Conservation (phyloP, 2,113 vertebrate species). For the Apteryx mantelli region DNA sequence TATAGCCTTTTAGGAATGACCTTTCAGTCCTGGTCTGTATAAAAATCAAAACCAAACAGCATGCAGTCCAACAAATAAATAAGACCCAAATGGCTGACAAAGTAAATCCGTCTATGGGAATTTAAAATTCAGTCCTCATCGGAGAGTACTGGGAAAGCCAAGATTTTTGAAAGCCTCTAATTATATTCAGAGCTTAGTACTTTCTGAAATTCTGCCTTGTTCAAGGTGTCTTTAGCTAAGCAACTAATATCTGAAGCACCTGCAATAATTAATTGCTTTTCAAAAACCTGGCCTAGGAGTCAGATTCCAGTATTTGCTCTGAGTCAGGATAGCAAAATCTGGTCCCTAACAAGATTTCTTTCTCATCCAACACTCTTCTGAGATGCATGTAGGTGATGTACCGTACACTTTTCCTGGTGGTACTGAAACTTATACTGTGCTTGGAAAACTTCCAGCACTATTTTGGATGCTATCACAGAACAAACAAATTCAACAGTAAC, state of each 20-base stretch:
- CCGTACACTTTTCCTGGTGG: not conserved
- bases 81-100: not conserved
- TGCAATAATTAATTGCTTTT: slow-evolving; percentile 20
- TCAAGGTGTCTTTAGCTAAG: not conserved
- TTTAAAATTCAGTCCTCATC: not conserved
- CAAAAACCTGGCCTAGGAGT: not conserved
- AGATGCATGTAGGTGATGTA: not conserved
- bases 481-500: not conserved
- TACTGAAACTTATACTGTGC: not conserved
- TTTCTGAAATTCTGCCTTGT: not conserved
- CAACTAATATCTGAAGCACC: not conserved
- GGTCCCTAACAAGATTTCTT: not conserved
- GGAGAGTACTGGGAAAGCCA: not conserved
- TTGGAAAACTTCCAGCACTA: slow-evolving; percentile 17
- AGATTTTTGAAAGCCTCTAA: not conserved
- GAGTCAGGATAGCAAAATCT: not conserved
- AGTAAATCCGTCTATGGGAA: not conserved
- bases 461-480: not conserved
- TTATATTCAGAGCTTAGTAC: not conserved
- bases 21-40: not conserved
- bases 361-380: not conserved
- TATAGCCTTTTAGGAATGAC: not conserved
- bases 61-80: not conserved
- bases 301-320: not conserved
- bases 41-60: not conserved